Percentiles rank a stretch among this genome's conserved stretches.
Conservation (phyloP, 2,113 vertebrate species). For the Tachuris rubrigastra region DNA sequence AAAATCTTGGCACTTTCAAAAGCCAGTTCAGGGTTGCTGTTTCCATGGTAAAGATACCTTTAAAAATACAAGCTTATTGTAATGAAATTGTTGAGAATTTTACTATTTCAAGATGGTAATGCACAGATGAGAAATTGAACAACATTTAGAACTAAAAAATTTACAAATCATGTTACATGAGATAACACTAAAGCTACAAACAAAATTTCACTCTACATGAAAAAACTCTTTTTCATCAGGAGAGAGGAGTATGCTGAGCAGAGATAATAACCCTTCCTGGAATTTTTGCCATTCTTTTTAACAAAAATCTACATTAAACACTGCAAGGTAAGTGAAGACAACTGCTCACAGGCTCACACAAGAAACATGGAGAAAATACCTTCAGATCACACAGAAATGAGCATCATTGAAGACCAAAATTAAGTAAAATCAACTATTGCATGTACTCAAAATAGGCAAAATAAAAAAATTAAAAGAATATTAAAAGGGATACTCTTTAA, state of each 20-base stretch:
- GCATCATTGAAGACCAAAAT: not conserved
- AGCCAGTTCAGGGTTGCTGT: constrained; percentile 89
- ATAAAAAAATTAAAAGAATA: not conserved
- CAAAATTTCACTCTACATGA: not conserved
- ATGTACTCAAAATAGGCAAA: accelerated
- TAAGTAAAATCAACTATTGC: not conserved
- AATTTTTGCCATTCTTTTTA: not conserved
- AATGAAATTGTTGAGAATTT: not conserved
- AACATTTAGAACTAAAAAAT: not conserved
- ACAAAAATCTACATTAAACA: not conserved
- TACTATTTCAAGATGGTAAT: not conserved
- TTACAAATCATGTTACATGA: not conserved
- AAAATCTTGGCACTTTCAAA: constrained; percentile 96
- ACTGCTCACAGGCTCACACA: not conserved
- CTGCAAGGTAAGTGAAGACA: not conserved
- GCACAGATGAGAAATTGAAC: not conserved
- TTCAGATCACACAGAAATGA: not conserved
- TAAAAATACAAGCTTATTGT: not conserved
- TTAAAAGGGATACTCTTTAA: not conserved
- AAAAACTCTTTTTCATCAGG: not conserved
- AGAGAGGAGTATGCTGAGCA: not conserved
- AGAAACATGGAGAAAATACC: not conserved
- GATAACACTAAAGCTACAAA: not conserved
- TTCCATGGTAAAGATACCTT: constrained; percentile 94
- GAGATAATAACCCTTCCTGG: not conserved